Conservation (phyloP, 2,888 invertebrate species). For the Cremastobaeus sp. region DNA sequence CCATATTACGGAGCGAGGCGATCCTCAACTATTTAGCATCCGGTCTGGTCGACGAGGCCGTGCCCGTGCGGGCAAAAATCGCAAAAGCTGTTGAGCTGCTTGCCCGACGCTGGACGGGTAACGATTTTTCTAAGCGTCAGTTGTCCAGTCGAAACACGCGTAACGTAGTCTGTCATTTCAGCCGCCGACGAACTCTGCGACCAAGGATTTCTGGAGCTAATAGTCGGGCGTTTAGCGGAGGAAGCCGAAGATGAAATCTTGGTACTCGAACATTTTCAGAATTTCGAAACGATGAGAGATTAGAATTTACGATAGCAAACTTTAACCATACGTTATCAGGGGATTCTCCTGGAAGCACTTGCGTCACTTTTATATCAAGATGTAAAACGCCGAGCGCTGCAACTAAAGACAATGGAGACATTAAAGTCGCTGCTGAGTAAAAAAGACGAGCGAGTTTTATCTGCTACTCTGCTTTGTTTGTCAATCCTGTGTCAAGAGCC, state of each 20-base stretch:
- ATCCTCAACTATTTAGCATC: conserved; percentile 72
- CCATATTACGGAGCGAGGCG: conserved; percentile 73
- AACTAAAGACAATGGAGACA: conserved; percentile 73
- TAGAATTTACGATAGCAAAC: not conserved
- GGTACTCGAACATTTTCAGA: too few relatives aligned
- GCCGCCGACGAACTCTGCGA: conserved; percentile 76
- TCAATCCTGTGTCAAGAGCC: conserved; percentile 71
- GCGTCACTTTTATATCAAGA: conserved; percentile 73
- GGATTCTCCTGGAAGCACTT: conserved; percentile 73
- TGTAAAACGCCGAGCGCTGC: conserved; percentile 75
- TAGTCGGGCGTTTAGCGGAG: conserved; percentile 69
- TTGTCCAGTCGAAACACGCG: too few relatives aligned
- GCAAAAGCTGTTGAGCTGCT: conserved; percentile 76
- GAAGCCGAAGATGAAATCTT: conserved; percentile 71
- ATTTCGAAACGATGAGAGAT: not conserved
- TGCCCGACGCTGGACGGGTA: conserved; percentile 67
- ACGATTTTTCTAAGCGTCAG: not conserved
- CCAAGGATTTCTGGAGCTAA: conserved; percentile 72
- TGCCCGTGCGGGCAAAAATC: conserved; percentile 75
- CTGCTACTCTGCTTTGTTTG: conserved; percentile 71
- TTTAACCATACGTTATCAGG: conserved; percentile 40
- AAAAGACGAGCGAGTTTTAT: conserved; percentile 67
- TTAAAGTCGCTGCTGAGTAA: conserved; percentile 70
- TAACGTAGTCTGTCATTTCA: too few relatives aligned
- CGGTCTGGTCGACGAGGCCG: conserved; percentile 72